A percentile compares a stretch with the other conserved stretches of the same genome.
These are phyloP conservation scores for Axea sp. DNA, from an alignment of 2,888 invertebrate genomes.

Conservation along the genomic window DNA sequence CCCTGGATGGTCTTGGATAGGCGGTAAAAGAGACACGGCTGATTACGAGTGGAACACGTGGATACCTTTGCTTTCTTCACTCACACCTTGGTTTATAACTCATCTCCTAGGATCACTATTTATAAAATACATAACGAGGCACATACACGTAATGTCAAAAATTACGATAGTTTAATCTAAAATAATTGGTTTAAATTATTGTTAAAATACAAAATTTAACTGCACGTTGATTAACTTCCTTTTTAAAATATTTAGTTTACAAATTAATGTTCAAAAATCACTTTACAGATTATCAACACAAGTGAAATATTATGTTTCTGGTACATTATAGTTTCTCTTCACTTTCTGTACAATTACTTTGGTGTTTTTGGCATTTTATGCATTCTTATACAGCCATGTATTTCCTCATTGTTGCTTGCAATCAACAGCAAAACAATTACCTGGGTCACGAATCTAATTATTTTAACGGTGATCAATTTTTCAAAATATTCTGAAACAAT, in stretches of 20 bases:
- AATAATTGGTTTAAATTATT: too few relatives aligned
- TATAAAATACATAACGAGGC: conserved; percentile 67
- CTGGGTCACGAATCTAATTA: conserved; percentile 82
- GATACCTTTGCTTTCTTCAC: conserved; percentile 81
- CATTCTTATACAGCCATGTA: conserved; percentile 81
- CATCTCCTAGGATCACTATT: conserved; percentile 82
- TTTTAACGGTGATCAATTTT: conserved; percentile 81
- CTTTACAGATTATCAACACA: background rate
- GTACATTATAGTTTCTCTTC: conserved; percentile 81
- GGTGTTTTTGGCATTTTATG: conserved; percentile 81
- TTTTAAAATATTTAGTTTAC: too few relatives aligned
- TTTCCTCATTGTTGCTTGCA: conserved; percentile 81
- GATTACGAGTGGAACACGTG: conserved; percentile 87
- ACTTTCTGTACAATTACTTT: conserved; percentile 80
- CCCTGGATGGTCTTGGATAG: conserved; percentile 82
- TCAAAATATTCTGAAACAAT: conserved; percentile 80
- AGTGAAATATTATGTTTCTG: conserved; percentile 80
- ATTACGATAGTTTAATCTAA: background rate
- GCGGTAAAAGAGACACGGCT: conserved; percentile 83
- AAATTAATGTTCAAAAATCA: too few relatives aligned
- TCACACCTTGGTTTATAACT: conserved; percentile 81
- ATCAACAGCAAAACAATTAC: conserved; percentile 80
- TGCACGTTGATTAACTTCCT: too few relatives aligned
- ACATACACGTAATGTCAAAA: conserved; percentile 54
- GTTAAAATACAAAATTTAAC: too few relatives aligned